Percentiles rank a stretch among this genome's conserved stretches.
These are phyloP conservation scores for Anabas testudineus DNA, from an alignment of 2,797 vertebrate species.

Conservation along the genomic window DNA sequence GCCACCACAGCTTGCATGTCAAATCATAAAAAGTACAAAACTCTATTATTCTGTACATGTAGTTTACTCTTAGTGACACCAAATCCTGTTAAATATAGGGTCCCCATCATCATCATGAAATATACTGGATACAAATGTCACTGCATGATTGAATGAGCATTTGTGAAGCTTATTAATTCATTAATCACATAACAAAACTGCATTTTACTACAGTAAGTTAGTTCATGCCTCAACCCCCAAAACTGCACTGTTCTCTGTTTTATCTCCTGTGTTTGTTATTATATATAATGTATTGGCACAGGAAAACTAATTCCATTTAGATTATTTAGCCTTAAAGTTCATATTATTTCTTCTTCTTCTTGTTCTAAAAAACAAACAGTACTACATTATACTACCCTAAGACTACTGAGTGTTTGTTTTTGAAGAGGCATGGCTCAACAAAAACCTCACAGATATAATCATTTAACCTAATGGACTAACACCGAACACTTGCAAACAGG, in stretches of 20 bases:
- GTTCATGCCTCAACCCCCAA: conserved; percentile 2
- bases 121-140: conserved; percentile 63
- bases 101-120: conserved; percentile 67
- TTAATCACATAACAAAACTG: conserved; percentile 34
- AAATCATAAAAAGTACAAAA: conserved; percentile 15
- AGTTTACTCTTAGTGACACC: neutral
- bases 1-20: neutral
- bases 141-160: conserved; percentile 43
- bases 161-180: conserved; percentile 37
- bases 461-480: too few species aligned
- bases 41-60: neutral
- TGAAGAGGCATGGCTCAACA: too few species aligned
- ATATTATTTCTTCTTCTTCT: too few species aligned
- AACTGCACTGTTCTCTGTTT: neutral
- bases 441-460: too few species aligned
- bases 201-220: conserved; percentile 23
- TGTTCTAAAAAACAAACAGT: too few species aligned
- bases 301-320: neutral
- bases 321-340: neutral
- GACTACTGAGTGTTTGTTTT: too few species aligned
- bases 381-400: too few species aligned
- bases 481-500: too few species aligned
- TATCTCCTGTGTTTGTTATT: neutral
- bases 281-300: conserved; percentile 1
- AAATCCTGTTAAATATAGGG: conserved; percentile 37